Evolutionary conservation across 2,797 vertebrate species (phyloP).

Genomic region (Channallabes apus): DNA sequence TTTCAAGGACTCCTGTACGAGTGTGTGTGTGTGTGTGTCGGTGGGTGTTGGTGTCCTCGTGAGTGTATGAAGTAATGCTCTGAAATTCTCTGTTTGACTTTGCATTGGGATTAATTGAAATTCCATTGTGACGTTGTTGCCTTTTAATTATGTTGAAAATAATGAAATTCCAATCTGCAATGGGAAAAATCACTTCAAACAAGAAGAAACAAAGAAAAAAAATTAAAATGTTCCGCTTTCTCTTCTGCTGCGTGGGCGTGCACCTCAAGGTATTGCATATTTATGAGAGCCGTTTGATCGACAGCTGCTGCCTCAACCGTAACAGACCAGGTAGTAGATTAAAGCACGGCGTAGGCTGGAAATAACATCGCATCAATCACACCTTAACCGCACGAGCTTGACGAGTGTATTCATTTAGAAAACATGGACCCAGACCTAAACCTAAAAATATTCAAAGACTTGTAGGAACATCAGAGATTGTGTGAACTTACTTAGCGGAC

Average conservation of each 20-base stretch:
- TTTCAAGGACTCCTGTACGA: slow-evolving; percentile 64
- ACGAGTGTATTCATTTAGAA: not conserved
- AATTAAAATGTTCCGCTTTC: not conserved
- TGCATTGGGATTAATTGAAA: not conserved
- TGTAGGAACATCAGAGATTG: not conserved
- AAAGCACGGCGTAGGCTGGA: not conserved
- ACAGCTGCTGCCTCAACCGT: not conserved
- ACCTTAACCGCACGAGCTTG: not conserved
- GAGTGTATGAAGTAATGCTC: not conserved
- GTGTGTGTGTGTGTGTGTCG: slow-evolving; percentile 5
- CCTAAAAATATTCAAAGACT: not conserved
- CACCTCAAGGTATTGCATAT: not conserved
- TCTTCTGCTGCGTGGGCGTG: not conserved
- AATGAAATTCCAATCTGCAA: not conserved
- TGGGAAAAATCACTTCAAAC: not conserved
- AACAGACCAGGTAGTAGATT: not conserved
- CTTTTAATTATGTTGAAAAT: not conserved
- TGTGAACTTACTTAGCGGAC: not conserved
- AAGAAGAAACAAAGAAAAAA: not conserved
- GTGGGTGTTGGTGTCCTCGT: slow-evolving; percentile 4
- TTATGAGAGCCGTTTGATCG: not conserved
- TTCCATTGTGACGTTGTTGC: too few relatives aligned
- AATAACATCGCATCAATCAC: not conserved
- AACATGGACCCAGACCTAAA: not conserved
- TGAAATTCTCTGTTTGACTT: not conserved